These are phyloP conservation scores for Aphaenogaster rudis DNA, from an alignment of 1,140 invertebrate genomes.

Conservation along the genomic window DNA sequence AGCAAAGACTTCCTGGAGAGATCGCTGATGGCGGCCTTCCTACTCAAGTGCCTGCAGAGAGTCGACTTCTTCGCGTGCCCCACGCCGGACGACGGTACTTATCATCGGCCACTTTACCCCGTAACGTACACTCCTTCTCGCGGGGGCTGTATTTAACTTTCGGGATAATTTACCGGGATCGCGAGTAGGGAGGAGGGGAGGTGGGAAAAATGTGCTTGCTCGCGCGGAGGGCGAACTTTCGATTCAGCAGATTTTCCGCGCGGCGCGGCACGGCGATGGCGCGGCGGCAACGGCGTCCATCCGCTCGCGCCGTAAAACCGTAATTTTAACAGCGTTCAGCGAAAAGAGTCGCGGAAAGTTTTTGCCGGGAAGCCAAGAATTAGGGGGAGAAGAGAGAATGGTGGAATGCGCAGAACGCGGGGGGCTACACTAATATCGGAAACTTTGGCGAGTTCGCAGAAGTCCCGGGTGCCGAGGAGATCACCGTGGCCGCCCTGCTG, in stretches of 20 bases:
- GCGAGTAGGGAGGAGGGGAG: not conserved
- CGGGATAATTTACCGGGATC: constrained; percentile 28
- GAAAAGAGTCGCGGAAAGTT: constrained; percentile 52
- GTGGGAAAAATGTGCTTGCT: constrained; percentile 27
- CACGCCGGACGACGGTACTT: constrained; percentile 66
- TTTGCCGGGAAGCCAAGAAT: constrained; percentile 32
- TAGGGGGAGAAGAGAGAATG: not conserved
- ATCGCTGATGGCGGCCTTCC: constrained; percentile 92
- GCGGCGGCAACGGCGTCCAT: not conserved
- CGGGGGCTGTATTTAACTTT: constrained; percentile 35
- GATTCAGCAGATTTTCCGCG: constrained; percentile 41
- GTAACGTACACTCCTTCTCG: not conserved
- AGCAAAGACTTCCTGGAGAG: constrained; percentile 92
- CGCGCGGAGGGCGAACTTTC: constrained; percentile 19
- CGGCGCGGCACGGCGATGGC: not conserved
- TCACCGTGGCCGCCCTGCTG: constrained; percentile 89
- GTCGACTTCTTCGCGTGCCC: constrained; percentile 88
- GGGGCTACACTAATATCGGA: constrained; percentile 45
- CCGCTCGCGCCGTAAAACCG: constrained; percentile 5
- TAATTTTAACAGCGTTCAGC: constrained; percentile 47
- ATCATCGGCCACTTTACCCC: not conserved
- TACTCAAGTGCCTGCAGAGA: constrained; percentile 91
- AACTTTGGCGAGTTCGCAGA: constrained; percentile 64
- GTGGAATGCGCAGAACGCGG: constrained; percentile 12
- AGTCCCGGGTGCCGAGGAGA: constrained; percentile 81